Evolutionary conservation across 2,888 invertebrate species (phyloP), one percentile per base, ranked within the genome.

Genomic region (Rhingia rostrata): DNA sequence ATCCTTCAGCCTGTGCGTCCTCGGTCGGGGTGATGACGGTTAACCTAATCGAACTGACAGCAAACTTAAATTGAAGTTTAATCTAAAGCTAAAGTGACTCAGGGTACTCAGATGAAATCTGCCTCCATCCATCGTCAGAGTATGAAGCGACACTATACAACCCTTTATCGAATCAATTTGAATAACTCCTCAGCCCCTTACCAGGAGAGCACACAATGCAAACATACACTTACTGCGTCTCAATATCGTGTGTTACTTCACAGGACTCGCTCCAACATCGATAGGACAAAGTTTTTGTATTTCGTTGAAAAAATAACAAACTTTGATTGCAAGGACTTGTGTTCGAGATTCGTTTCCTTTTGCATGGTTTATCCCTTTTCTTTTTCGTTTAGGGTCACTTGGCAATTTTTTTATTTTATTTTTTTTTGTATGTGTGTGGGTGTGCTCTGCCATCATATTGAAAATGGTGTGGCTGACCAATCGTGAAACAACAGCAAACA

Each of bases 41-140:
- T 83, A 83, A 79, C 72, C 67, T 83, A 83, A 83, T 83, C 83
- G 79, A 83, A 83, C 73, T 79, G 83, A 72, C 83, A 83, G 83
- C 72, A 83, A 79, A 83, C 78, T 83, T 79, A 83, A 79, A 83
- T 83, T 79, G 83, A 83, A 83, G 79, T 83, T 79, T 83, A 83
- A 79, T 83, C 83, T 73, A 79, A 73, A 83, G 73, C 83, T 69
- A 73, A 83, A 83, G 79, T 83, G 83, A 79, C 67, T 79, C 56
- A 73, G 67, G 64, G 39, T 58, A 63, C 45, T 43, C 35, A 79
- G 56, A 63, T 67, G 56, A 53, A 9, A 32, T 54, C 60, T 32
- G 32, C 30, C 35, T 32, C 32, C 54, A 5, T 32, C 37, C 41
- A 61, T 39, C 35, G 43, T 10, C 22, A 10, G 49, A 4, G 4